Conservation (phyloP, 2,888 invertebrate genomes). For the Polydrusus cervinus region DNA sequence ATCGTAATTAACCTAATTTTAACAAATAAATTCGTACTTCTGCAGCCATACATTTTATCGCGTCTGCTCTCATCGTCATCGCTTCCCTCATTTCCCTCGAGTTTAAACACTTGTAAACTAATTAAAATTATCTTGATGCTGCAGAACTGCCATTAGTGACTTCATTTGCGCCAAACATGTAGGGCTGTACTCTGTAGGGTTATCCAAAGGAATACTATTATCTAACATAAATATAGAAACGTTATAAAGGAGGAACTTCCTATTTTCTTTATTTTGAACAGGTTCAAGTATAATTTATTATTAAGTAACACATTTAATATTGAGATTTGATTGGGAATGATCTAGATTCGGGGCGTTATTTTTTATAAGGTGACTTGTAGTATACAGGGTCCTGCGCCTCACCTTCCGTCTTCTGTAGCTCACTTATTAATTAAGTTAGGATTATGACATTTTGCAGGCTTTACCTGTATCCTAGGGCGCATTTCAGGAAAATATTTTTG, state of each 20-base stretch:
- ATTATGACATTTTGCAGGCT: too few relatives aligned
- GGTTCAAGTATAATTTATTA: too few relatives aligned
- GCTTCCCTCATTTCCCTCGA: constrained; percentile 16
- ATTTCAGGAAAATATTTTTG: too few relatives aligned
- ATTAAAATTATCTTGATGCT: constrained; percentile 26
- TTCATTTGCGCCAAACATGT: background rate
- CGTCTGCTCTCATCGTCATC: constrained; percentile 9
- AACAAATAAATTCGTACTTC: background rate
- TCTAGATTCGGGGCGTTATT: too few relatives aligned
- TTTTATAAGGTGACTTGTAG: too few relatives aligned
- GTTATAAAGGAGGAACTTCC: background rate
- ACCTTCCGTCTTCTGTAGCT: too few relatives aligned
- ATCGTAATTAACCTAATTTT: background rate
- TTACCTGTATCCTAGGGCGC: too few relatives aligned
- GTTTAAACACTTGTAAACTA: constrained; percentile 27
- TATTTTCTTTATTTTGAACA: too few relatives aligned
- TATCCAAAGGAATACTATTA: background rate
- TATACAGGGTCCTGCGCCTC: too few relatives aligned
- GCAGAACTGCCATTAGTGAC: constrained; percentile 23
- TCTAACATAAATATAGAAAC: background rate
- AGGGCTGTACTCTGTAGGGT: background rate
- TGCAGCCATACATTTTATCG: background rate
- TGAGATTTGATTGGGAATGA: too few relatives aligned
- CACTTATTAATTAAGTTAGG: too few relatives aligned
- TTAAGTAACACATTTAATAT: too few relatives aligned